These are phyloP conservation scores for Bucco capensis DNA, from an alignment of 2,113 vertebrate genomes.

Conservation along the genomic window DNA sequence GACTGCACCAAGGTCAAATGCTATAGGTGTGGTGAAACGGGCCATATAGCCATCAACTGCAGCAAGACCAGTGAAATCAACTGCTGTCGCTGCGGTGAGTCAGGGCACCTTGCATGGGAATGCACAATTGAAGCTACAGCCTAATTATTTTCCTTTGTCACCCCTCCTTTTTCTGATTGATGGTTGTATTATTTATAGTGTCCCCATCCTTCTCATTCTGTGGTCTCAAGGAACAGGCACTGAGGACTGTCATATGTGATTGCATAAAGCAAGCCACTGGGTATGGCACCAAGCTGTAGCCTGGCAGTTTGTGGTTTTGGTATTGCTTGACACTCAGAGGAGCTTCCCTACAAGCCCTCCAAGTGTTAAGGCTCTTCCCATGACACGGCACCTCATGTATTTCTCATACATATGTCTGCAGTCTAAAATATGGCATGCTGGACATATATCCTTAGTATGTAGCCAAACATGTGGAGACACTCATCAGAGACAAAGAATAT, in stretches of 20 bases:
- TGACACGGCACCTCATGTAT: not conserved
- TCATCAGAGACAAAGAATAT: not conserved
- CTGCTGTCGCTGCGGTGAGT: too few species aligned
- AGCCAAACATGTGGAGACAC: not conserved
- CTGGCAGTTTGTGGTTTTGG: not conserved
- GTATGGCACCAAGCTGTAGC: not conserved
- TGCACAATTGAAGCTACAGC: conserved; percentile 97
- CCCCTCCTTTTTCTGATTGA: conserved; percentile 99
- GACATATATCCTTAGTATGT: not conserved
- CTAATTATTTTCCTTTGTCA: conserved; percentile 91
- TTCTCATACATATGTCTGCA: not conserved
- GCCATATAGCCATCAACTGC: too few species aligned
- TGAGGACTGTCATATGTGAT: not conserved
- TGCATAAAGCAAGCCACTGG: fast-evolving
- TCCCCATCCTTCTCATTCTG: not conserved
- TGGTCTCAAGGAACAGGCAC: not conserved
- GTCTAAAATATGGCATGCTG: not conserved
- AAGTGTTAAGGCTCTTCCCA: not conserved
- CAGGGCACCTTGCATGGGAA: conserved; percentile 97
- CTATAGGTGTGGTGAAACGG: too few species aligned
- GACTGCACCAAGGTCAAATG: too few species aligned
- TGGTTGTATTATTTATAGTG: conserved; percentile 92
- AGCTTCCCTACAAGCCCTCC: not conserved
- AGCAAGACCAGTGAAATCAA: too few species aligned
- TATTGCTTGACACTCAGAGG: not conserved